A percentile compares a stretch with the other conserved stretches of the same genome.
Conservation (phyloP, 2,113 vertebrate genomes). For the Mus musculus region DNA sequence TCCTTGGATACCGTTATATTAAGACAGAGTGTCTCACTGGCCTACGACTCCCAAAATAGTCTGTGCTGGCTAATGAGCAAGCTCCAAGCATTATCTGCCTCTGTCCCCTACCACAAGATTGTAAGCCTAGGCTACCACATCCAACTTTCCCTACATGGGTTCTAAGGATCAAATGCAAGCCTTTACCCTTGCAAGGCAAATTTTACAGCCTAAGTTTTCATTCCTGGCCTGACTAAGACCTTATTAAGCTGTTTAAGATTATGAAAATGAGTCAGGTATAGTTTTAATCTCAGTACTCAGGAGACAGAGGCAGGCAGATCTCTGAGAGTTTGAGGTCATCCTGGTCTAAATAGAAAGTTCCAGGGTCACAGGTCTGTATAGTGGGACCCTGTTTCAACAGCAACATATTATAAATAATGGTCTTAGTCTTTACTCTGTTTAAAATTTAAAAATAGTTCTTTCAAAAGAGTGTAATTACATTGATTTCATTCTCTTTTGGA, state of each 20-base stretch:
- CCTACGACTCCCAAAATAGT: neutral
- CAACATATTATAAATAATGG: neutral
- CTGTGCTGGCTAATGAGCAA: neutral
- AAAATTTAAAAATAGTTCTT: slow-evolving; percentile 18
- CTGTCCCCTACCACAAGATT: neutral
- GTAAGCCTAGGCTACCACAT: too few relatives aligned
- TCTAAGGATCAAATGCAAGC: too few relatives aligned
- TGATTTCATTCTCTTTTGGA: slow-evolving; percentile 32
- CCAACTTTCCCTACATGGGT: neutral
- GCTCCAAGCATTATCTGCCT: neutral
- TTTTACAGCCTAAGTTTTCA: neutral
- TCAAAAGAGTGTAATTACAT: neutral
- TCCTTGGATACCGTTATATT: too few relatives aligned
- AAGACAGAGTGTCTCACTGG: neutral
- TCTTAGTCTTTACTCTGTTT: neutral
- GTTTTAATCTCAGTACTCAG: neutral
- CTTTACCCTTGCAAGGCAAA: neutral
- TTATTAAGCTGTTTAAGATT: slow-evolving; percentile 17
- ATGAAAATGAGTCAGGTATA: neutral
- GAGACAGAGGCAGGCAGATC: neutral
- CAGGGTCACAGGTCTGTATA: neutral
- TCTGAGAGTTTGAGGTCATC: neutral
- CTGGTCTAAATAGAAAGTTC: neutral
- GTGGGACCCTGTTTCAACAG: neutral
- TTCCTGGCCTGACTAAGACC: neutral